phyloP scores from a whole-genome alignment of 2,113 vertebrate genomes.

The Chrysemys picta region DNA sequence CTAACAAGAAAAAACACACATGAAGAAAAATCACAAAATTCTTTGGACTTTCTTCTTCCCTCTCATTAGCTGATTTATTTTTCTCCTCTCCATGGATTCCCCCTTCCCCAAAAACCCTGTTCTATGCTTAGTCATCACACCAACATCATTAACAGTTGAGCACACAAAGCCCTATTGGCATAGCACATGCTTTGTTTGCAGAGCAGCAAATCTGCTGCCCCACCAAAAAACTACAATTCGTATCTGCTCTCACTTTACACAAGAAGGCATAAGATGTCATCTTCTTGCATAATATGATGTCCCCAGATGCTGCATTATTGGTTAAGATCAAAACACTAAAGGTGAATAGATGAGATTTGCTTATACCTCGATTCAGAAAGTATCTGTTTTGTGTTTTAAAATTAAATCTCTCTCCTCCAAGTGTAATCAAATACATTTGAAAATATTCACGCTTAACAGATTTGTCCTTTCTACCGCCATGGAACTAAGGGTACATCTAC shows the following conservation, averaged over 20 bases:
- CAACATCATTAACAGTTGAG: not conserved
- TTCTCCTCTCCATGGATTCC: not conserved
- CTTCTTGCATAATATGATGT: not conserved
- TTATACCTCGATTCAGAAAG: constrained; percentile 2
- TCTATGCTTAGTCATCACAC: not conserved
- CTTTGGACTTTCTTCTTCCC: not conserved
- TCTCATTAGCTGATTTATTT: not conserved
- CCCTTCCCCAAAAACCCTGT: not conserved
- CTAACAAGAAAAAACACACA: not conserved
- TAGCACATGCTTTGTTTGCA: not conserved
- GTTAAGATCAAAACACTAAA: constrained; percentile 1
- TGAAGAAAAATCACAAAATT: not conserved
- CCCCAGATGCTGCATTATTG: not conserved
- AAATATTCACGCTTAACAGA: constrained; percentile 21
- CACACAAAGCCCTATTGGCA: not conserved
- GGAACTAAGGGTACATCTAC: too few species aligned
- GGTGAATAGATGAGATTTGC: not conserved
- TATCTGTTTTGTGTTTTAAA: not conserved
- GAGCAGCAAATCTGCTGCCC: not conserved
- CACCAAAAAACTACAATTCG: not conserved
- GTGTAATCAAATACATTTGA: not conserved
- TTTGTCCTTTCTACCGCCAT: not conserved
- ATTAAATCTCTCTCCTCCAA: not conserved
- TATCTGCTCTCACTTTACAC: not conserved
- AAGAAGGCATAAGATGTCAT: not conserved